A percentile compares a stretch with the other conserved stretches of the same genome.
These are phyloP conservation scores for Chaetogeoica ovagalla DNA, from an alignment of 2,888 invertebrate species.

Conservation along the genomic window DNA sequence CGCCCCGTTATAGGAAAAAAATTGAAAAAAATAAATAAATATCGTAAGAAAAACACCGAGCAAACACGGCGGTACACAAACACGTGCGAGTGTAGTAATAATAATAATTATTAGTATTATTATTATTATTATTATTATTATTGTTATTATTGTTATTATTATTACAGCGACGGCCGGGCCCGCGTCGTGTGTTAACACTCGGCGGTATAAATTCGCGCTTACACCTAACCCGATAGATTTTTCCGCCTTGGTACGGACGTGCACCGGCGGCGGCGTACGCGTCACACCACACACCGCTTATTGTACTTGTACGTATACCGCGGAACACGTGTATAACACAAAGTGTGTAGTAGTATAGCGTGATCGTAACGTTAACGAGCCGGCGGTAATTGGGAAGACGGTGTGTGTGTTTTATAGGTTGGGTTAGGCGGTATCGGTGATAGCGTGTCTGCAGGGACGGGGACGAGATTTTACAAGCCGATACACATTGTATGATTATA, in stretches of 20 bases:
- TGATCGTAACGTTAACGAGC: conserved; percentile 35
- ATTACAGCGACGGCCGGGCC: too few relatives aligned
- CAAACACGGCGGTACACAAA: neutral
- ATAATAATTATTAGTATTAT: too few relatives aligned
- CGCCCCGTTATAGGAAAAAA: conserved; percentile 22
- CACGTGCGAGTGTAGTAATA: too few relatives aligned
- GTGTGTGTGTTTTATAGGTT: neutral
- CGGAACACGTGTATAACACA: neutral
- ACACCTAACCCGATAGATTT: neutral
- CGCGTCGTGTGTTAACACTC: too few relatives aligned
- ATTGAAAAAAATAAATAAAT: neutral
- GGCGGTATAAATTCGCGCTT: too few relatives aligned
- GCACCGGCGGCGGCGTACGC: neutral
- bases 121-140: too few relatives aligned
- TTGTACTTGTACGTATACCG: neutral
- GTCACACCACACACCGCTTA: too few relatives aligned
- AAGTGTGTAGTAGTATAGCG: conserved; percentile 12
- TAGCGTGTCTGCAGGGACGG: conserved; percentile 1
- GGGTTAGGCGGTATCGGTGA: neutral
- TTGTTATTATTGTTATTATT: too few relatives aligned
- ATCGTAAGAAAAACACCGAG: neutral
- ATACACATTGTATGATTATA: neutral
- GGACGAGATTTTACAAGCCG: conserved; percentile 22
- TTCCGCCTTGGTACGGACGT: conserved; percentile 14
- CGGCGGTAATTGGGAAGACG: neutral